These are phyloP conservation scores for Atherinomorus stipes DNA, from an alignment of 2,113 vertebrate genomes.

Conservation along the genomic window DNA sequence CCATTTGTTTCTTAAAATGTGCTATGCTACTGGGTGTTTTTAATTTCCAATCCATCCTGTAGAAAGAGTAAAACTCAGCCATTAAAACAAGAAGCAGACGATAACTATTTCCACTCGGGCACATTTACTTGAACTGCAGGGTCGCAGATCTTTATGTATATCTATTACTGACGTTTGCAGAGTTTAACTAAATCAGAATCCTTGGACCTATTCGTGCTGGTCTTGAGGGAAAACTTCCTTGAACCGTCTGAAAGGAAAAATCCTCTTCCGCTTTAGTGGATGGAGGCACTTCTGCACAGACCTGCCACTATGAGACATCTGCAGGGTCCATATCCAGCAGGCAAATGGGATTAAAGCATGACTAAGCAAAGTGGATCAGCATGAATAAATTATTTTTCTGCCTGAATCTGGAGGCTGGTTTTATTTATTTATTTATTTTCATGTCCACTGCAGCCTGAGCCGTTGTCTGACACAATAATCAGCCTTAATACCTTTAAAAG, in stretches of 20 bases:
- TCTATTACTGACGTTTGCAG: too few relatives aligned
- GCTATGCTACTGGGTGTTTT: neutral
- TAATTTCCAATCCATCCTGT: too few relatives aligned
- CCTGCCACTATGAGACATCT: neutral
- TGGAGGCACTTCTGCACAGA: constrained; percentile 4
- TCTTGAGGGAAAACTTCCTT: neutral
- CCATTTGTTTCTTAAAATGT: neutral
- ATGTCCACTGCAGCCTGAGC: too few relatives aligned
- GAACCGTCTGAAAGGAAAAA: neutral
- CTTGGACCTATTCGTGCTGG: too few relatives aligned
- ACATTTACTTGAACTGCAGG: too few relatives aligned
- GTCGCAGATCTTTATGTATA: too few relatives aligned
- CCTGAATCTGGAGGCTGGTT: too few relatives aligned
- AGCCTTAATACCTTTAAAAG: too few relatives aligned
- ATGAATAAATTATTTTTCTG: neutral
- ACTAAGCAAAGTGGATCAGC: neutral
- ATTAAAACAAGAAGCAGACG: neutral
- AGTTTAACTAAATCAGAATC: neutral
- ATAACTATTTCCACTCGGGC: too few relatives aligned
- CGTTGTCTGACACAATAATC: too few relatives aligned
- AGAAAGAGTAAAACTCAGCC: neutral
- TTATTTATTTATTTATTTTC: too few relatives aligned
- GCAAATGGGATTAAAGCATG: neutral
- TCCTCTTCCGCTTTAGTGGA: neutral
- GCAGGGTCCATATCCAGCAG: neutral